phyloP scores from a whole-genome alignment of 2,888 invertebrate species.

The Microplitis manilae region DNA sequence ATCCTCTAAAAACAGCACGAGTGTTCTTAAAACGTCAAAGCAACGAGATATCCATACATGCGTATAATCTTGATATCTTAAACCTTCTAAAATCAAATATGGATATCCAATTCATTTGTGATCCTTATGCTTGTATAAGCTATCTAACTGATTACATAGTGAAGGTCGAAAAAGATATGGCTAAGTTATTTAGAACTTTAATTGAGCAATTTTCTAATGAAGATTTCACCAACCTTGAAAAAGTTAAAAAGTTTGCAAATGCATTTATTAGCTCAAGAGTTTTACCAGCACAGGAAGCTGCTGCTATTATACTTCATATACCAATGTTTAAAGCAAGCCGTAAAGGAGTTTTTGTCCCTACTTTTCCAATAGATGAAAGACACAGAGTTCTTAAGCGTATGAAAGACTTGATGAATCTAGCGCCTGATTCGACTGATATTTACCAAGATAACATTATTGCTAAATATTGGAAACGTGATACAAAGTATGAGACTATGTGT shows the following conservation, averaged over 20 bases:
- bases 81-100: no score
- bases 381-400: background rate
- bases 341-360: background rate
- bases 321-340: slow-evolving; percentile 20
- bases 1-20: no score
- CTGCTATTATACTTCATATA: slow-evolving; percentile 16
- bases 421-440: slow-evolving; percentile 1
- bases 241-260: no score
- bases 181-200: slow-evolving; percentile 10
- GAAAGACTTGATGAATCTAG: background rate
- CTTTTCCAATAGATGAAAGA: slow-evolving; percentile 14
- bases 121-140: no score
- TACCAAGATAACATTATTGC: background rate
- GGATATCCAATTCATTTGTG: no score
- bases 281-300: slow-evolving; percentile 27
- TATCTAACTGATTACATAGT: slow-evolving; percentile 10
- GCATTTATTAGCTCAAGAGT: background rate
- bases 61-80: no score
- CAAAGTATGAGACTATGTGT: background rate
- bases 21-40: no score
- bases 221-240: no score
- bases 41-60: no score
- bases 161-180: slow-evolving; percentile 11
- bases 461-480: background rate
- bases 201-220: background rate